Base-by-base conservation (phyloP, 23 tunicate species). In the Trididemnum nubilum region DNA sequence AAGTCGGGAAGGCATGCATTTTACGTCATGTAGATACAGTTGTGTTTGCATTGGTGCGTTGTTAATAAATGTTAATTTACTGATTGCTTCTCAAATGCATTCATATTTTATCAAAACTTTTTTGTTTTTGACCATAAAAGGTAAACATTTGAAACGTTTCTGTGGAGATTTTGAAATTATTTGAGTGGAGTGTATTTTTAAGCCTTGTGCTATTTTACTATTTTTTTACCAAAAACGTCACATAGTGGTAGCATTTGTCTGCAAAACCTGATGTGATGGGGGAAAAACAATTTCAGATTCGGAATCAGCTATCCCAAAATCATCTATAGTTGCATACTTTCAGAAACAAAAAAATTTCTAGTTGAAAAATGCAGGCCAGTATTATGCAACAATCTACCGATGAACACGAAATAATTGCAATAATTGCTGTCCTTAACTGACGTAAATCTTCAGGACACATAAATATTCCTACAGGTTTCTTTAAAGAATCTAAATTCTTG, bases 1-100 rank as follows among this genome's bases (percentile, higher is more conserved):
- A 73, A 73, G 40, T 40, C 60, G 18, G 59, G 60, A 73, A 73
- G 9, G 40, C 30, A 60, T 30, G 79, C 79, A 73, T 73, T 73
- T 73, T 40, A 25, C 7, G 18, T 73, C 12, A 38, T 4, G 19
- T 73, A 73, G 60, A 73, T 12, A 73, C 60, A 25, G 60, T 29
- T 18, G 38, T 33, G 38, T 5, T 33, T 18, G 33, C 24, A 69
- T 23, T 69, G 28, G 7, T 63, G 18, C 33, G 75, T 23, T 69
- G 18, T 31, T 69, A 69, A 69, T 69, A 7, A 29, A 69, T 69
- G 38, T 23, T 33, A 32, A 29, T 69, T 30, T 7, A 69, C 40
- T 69, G 75, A 34, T 33, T 69, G 75, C 39, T 29, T 33, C 75
- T 7, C 75, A 69, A 33, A 18, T 69, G 69, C 23, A 18, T 21